Percentiles rank a stretch among this genome's conserved stretches.
These are phyloP conservation scores for Perccottus glenii DNA, from an alignment of 2,113 vertebrate genomes.

Conservation along the genomic window DNA sequence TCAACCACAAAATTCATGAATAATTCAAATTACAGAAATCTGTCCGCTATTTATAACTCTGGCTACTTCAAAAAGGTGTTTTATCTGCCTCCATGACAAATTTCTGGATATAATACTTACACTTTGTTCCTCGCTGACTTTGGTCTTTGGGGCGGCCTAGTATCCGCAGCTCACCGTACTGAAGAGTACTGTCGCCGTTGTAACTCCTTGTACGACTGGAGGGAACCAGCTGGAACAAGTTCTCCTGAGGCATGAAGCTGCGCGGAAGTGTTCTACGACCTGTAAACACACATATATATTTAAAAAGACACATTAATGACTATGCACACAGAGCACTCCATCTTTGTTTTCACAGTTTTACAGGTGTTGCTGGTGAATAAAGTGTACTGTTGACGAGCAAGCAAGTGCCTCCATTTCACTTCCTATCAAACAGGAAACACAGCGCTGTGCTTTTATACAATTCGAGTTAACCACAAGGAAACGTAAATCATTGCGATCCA, in stretches of 20 bases:
- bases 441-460: slow-evolving; percentile 69
- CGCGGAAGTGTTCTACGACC: slow-evolving; percentile 90
- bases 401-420: slow-evolving; percentile 55
- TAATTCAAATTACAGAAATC: no score
- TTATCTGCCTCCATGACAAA: background rate
- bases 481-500: slow-evolving; percentile 73
- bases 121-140: slow-evolving; percentile 73
- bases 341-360: slow-evolving; percentile 37
- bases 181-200: slow-evolving; percentile 83
- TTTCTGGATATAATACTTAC: slow-evolving; percentile 53
- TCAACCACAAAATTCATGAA: slow-evolving; percentile 35
- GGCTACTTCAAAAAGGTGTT: background rate
- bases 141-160: slow-evolving; percentile 78
- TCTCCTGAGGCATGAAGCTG: slow-evolving; percentile 90
- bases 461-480: slow-evolving; percentile 61
- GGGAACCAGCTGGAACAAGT: slow-evolving; percentile 87
- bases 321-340: background rate
- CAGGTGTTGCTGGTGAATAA: slow-evolving; percentile 29
- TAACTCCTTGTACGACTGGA: slow-evolving; percentile 88
- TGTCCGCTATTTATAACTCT: no score
- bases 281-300: slow-evolving; percentile 48
- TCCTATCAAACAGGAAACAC: slow-evolving; percentile 76
- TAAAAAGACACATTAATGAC: slow-evolving; percentile 19
- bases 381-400: slow-evolving; percentile 30
- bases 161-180: slow-evolving; percentile 80